Base-by-base conservation (phyloP, 2,888 invertebrate genomes). In the Barypeithes pellucidus region DNA sequence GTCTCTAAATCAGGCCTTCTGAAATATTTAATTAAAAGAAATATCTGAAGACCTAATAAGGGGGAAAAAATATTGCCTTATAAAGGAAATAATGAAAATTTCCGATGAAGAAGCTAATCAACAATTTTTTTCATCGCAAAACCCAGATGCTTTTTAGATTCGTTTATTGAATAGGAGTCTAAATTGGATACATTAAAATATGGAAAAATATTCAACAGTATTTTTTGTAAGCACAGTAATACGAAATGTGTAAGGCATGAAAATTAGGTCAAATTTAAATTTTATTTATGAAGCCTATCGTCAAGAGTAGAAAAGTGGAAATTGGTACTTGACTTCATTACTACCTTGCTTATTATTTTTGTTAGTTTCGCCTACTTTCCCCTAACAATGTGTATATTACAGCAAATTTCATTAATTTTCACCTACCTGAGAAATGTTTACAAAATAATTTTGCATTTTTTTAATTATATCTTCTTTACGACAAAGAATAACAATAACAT, bases 141-240 rank as follows among this genome's bases (percentile, higher is more conserved):
- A n/a, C 22, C 24, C 50, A 50, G 12, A 18, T 20, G 20, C 12
- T 50, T 5, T 24, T 22, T 20, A 22, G 22, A 9, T 4, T 50
- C 22, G 5, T 2, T 24, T 22, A 50, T 50, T 50, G 22, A 22
- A 50, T 50, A 50, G 22, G 22, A 9, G n/a, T 50, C 3, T 24
- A 50, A 50, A 50, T 24, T 50, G 50, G 50, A 50, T 50, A 50
- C 24, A 50, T 16, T 50, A 50, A 50, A 50, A 50, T 50, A 50
- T 50, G 50, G 1, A 50, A 50, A 50, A 50, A 24, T 50, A 24
- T 50, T 50, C 50, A 50, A 50, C n/a, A 50, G 50, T 50, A 3
- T 18, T 22, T 45, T 50, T 50, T 24, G 24, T 50, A 24, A 24
- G n/a, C 50, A 24, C n/a, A 24, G 24, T 50, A 50, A 50, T 50